Evolutionary conservation across 1,140 invertebrate genomes (phyloP).

Genomic region (Listronotus bonariensis): DNA sequence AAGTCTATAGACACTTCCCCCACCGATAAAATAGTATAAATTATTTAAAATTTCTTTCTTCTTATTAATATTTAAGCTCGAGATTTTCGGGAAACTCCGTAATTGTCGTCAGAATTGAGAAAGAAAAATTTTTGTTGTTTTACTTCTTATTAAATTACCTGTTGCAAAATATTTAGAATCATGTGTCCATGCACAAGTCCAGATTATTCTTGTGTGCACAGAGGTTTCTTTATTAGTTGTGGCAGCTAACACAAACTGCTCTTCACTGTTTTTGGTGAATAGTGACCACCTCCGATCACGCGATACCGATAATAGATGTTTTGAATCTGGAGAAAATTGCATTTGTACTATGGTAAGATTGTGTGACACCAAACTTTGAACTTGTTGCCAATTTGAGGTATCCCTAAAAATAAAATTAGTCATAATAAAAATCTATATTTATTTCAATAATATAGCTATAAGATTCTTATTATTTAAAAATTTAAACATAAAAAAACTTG

Average conservation of each 20-base stretch:
- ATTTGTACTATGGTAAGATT: conserved; percentile 91
- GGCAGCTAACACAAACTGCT: conserved; percentile 60
- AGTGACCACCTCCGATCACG: conserved; percentile 90
- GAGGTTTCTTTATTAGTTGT: conserved; percentile 72
- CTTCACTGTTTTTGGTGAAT: conserved; percentile 58
- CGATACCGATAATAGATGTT: conserved; percentile 87
- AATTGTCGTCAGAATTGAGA: too few species aligned
- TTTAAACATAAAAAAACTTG: too few species aligned
- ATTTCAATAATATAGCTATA: conserved; percentile 11
- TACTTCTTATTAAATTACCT: conserved; percentile 54
- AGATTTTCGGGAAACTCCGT: too few species aligned
- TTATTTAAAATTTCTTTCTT: too few species aligned
- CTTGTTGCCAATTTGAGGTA: conserved; percentile 76
- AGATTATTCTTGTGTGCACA: conserved; percentile 89
- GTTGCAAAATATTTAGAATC: conserved; percentile 86
- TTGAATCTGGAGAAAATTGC: conserved; percentile 82
- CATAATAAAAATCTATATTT: neutral
- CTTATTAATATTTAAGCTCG: too few species aligned
- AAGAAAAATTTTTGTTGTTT: too few species aligned
- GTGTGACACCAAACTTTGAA: conserved; percentile 77
- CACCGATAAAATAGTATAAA: too few species aligned
- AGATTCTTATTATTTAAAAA: too few species aligned
- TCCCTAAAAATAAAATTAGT: conserved; percentile 64
- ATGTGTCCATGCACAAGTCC: conserved; percentile 89
- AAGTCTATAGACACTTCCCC: too few species aligned